Evolutionary conservation across 2,113 vertebrate species (phyloP).

Genomic region (Uropsilus gracilis): DNA sequence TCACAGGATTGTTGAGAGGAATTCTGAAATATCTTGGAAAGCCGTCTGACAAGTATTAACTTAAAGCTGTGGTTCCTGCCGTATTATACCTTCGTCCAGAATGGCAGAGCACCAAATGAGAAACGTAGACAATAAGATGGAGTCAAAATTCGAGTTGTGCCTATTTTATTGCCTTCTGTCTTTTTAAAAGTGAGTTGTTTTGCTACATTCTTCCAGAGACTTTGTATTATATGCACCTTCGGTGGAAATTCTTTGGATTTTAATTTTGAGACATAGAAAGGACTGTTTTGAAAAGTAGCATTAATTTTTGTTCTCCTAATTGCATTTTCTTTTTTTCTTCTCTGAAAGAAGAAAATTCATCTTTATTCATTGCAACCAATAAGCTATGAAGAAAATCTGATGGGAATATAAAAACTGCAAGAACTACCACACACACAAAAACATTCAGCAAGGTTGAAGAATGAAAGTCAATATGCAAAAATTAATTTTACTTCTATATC

Average conservation of each 20-base stretch:
- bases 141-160: background rate
- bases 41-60: slow-evolving; percentile 22
- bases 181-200: background rate
- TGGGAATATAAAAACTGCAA: too few relatives aligned
- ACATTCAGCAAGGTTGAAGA: too few relatives aligned
- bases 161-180: slow-evolving; percentile 13
- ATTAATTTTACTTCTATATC: too few relatives aligned
- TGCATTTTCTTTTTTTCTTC: slow-evolving; percentile 44
- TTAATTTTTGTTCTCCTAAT: background rate
- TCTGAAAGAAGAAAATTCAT: too few relatives aligned
- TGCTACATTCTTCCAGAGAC: slow-evolving; percentile 24
- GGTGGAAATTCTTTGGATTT: slow-evolving; percentile 11
- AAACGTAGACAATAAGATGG: background rate
- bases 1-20: background rate
- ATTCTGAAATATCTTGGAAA: background rate
- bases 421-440: too few relatives aligned
- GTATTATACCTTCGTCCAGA: slow-evolving; percentile 44
- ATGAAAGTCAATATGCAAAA: too few relatives aligned
- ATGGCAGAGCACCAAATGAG: slow-evolving; percentile 1
- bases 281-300: background rate
- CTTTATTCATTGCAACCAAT: too few relatives aligned
- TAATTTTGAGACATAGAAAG: slow-evolving; percentile 8
- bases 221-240: background rate
- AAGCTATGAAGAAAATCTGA: too few relatives aligned
- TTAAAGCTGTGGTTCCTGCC: background rate